Evolutionary conservation across 1,140 invertebrate genomes (phyloP).

Genomic region (Macrostomum lignano): DNA sequence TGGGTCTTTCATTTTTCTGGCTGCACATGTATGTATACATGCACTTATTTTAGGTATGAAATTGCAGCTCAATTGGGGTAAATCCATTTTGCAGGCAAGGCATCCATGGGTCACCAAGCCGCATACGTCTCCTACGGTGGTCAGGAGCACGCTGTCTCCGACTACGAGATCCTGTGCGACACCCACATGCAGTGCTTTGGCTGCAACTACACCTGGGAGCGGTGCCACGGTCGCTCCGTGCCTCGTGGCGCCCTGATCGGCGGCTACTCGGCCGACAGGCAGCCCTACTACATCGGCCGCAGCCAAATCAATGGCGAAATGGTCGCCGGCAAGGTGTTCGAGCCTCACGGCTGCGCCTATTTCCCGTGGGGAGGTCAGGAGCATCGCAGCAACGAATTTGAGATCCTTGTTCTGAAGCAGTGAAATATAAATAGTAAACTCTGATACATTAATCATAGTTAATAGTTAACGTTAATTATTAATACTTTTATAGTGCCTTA

Average conservation of each 20-base stretch:
- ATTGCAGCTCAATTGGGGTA: background rate
- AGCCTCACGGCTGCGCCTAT: background rate
- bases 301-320: background rate
- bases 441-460: too few species aligned
- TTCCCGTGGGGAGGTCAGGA: background rate
- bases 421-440: too few species aligned
- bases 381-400: background rate
- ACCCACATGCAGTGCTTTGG: too few species aligned
- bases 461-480: too few species aligned
- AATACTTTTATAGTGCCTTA: too few species aligned
- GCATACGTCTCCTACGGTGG: conserved; percentile 1
- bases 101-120: background rate
- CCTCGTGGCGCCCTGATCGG: background rate
- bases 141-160: background rate
- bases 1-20: too few species aligned
- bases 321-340: background rate
- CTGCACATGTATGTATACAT: too few species aligned
- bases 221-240: background rate
- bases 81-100: background rate
- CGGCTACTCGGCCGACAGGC: too few species aligned
- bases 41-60: too few species aligned
- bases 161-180: background rate
- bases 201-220: background rate
- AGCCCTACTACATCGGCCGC: background rate
- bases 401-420: too few species aligned